These are phyloP conservation scores for Drosophila fuyamai DNA, from an alignment of 1,140 invertebrate genomes.

Conservation along the genomic window DNA sequence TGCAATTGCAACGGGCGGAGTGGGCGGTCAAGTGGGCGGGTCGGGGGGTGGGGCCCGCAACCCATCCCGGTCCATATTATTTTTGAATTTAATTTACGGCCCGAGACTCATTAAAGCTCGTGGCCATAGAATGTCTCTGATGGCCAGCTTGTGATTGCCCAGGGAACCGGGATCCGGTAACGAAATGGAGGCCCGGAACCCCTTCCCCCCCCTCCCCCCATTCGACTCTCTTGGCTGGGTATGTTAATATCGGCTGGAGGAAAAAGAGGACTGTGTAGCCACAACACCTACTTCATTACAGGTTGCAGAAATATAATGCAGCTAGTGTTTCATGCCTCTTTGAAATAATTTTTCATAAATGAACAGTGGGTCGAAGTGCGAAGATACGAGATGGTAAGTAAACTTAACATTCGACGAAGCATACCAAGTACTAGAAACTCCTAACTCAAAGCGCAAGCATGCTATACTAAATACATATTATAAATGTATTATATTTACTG, in stretches of 20 bases:
- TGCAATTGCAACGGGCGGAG: slow-evolving; percentile 44
- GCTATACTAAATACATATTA: not conserved
- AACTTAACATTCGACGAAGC: too few relatives aligned
- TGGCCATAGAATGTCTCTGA: slow-evolving; percentile 63
- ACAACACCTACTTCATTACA: slow-evolving; percentile 75
- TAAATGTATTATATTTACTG: too few relatives aligned
- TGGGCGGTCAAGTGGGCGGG: slow-evolving; percentile 12
- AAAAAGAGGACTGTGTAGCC: slow-evolving; percentile 3
- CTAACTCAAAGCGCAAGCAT: too few relatives aligned
- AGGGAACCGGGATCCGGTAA: slow-evolving; percentile 10
- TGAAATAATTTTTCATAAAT: slow-evolving; percentile 37
- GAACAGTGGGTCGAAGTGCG: slow-evolving; percentile 33
- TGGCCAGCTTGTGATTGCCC: slow-evolving; percentile 55
- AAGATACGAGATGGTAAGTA: not conserved
- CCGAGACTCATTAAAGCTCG: slow-evolving; percentile 52
- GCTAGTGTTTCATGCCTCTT: slow-evolving; percentile 42
- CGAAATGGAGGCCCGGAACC: not conserved
- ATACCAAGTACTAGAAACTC: too few relatives aligned
- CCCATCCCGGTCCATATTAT: slow-evolving; percentile 51
- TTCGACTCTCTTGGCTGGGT: slow-evolving; percentile 46
- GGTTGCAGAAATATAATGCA: slow-evolving; percentile 51
- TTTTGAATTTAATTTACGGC: slow-evolving; percentile 75
- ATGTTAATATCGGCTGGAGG: slow-evolving; percentile 30
- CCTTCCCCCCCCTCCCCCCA: not conserved
- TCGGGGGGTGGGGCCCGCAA: not conserved